Base-by-base conservation (phyloP, 2,113 vertebrate species). In the Cranoglanis bouderius region DNA sequence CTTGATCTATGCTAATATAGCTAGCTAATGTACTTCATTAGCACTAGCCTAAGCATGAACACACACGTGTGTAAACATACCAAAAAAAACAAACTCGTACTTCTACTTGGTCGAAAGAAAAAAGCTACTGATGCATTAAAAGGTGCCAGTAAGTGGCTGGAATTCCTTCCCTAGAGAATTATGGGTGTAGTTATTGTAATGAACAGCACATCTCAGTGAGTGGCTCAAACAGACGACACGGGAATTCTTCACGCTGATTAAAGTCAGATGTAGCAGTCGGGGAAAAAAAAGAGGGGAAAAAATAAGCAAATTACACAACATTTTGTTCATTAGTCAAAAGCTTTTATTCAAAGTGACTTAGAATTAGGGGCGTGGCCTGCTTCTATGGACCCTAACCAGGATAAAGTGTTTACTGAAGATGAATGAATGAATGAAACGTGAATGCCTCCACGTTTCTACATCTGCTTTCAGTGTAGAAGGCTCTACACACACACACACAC, bases 401-500 rank as follows among this genome's bases (percentile, higher is more conserved):
- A 43, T 43, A 75, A 13, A 43, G 35, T 1, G 38, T 19, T 21
- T 43, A 75, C 35, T 40, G 40, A 74, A 29, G 10, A 77, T 29
- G 6, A 26, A 77, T 6, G 24, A 43, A 43, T 46, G 38, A 75
- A 49, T 29, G 43, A 78, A 18, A 78, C 2, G 24, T 86, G 40
- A 72, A 57, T 29, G 70, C 53, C 38, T 49, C 14, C 35, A 32
- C 4, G 63, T 46, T 85, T 51, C 26, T 67, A 53, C 59, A 88
- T 81, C 74, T 53, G 16, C 59, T 83, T 86, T n/a, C 65, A 83
- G 83, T 46, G 61, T 26, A 49, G 43, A 49, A 77, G 43, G 43
- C 74, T 38, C 32, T 2, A 24, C 19, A 74, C 72, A 75, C 9
- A 43, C 72, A 13, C 63, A 55, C 53, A 19, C 53, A 72, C 18